Evolutionary conservation across 2,888 invertebrate species (phyloP), one percentile per base, ranked within the genome.

Genomic region (Lapara coniferarum): DNA sequence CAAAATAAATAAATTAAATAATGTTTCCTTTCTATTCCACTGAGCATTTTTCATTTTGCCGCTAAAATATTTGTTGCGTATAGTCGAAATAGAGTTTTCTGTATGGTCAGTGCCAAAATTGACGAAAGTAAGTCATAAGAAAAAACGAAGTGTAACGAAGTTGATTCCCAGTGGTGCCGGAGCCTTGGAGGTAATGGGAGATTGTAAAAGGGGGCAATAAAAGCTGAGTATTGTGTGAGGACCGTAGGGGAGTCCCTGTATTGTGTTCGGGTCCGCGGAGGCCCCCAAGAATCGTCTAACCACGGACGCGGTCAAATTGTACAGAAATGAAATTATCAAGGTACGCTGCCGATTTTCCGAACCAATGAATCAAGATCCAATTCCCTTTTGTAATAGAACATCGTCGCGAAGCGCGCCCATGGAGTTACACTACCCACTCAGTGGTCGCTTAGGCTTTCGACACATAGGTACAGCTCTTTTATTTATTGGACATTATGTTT

Each of bases 311-410:
- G 92, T 93, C 93, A 93, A 93, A 93, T 93, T 93, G 93, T 93
- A 93, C 93, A 93, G 93, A 93, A 93, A 93, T 93, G 93, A 93
- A 93, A 93, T 93, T 93, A 93, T 93, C 93, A 93, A 93, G 93
- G 93, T 93, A 93, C 93, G 92, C 88, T 93, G 91, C 92, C 93
- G 93, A 93, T 93, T 93, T 93, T 93, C 93, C 92, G 93, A 91
- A 89, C 93, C 93, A 93, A 93, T 93, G 93, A 93, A 92, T 93
- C 93, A 93, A 92, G 92, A 93, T 93, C 93, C 93, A 93, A 93
- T 93, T 92, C 93, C 92, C 93, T 93, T 93, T 93, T 92, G 93
- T 93, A 93, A 93, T 93, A 93, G 93, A 93, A 93, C 92, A 92
- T 92, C 90, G 92, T 92, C 93, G 91, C 93, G 89, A 90, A 89